phyloP scores from a whole-genome alignment of 2,888 invertebrate genomes.

The Alviniconcha strummeri region DNA sequence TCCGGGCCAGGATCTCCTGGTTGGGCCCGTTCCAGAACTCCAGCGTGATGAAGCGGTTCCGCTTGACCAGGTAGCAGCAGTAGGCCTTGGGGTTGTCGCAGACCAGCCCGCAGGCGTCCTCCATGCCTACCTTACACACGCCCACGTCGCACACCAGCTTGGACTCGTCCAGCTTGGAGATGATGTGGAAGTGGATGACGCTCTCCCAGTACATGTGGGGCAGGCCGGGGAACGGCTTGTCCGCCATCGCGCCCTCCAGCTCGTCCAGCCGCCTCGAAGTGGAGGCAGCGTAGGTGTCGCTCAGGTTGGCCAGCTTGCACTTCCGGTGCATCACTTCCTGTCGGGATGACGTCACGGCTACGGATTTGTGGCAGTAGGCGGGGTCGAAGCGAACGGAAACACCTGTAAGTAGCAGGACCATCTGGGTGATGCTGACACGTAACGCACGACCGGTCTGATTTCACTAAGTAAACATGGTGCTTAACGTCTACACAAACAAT shows the following conservation, averaged over 20 bases:
- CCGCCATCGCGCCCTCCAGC: slow-evolving; percentile 41
- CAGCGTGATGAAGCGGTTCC: slow-evolving; percentile 38
- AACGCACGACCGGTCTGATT: too few relatives aligned
- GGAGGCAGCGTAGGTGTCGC: slow-evolving; percentile 34
- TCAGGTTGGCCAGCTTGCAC: slow-evolving; percentile 40
- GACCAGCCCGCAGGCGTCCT: slow-evolving; percentile 37
- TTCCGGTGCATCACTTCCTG: slow-evolving; percentile 42
- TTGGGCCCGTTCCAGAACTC: slow-evolving; percentile 46
- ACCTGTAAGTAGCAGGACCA: slow-evolving; percentile 21
- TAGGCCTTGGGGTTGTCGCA: slow-evolving; percentile 43
- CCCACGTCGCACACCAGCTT: slow-evolving; percentile 42
- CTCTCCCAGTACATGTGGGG: slow-evolving; percentile 42
- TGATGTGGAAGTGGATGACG: slow-evolving; percentile 40
- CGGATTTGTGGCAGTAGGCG: slow-evolving; percentile 39
- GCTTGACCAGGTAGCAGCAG: slow-evolving; percentile 41
- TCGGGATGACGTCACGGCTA: slow-evolving; percentile 35
- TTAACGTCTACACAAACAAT: too few relatives aligned
- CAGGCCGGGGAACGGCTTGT: slow-evolving; percentile 36
- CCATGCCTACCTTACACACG: slow-evolving; percentile 40
- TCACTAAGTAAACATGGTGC: neutral
- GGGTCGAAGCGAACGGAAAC: slow-evolving; percentile 37
- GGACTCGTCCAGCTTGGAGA: slow-evolving; percentile 36
- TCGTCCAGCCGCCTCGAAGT: slow-evolving; percentile 40
- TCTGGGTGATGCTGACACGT: too few relatives aligned
- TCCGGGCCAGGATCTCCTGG: slow-evolving; percentile 39